Conservation (phyloP, 2,888 invertebrate genomes). For the Platycheirus rosarum region DNA sequence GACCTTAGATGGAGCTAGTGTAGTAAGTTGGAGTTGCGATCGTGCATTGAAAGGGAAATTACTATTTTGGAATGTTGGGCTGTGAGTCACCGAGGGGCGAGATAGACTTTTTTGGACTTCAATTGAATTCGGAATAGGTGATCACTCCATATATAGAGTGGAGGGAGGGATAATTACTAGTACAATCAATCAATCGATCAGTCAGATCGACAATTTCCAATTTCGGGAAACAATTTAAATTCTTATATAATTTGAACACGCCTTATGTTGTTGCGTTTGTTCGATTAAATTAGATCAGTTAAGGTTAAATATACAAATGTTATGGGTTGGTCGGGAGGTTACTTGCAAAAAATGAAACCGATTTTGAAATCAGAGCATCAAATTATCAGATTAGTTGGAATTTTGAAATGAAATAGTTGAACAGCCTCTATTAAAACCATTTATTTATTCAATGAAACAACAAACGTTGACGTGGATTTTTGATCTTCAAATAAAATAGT, state of each 20-base stretch:
- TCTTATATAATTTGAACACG: slow-evolving; percentile 25
- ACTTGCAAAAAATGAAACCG: background rate
- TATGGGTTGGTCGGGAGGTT: slow-evolving; percentile 2
- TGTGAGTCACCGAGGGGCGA: background rate
- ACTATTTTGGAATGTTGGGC: slow-evolving; percentile 1
- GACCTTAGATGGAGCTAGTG: slow-evolving; percentile 37
- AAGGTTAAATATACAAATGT: background rate
- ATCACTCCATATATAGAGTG: background rate
- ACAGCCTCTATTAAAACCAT: too few relatives aligned
- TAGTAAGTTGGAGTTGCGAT: background rate
- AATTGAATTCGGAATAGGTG: background rate
- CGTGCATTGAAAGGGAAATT: slow-evolving; percentile 38
- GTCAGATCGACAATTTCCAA: slow-evolving; percentile 38
- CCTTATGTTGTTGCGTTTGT: slow-evolving; percentile 15
- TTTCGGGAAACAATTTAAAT: slow-evolving; percentile 19
- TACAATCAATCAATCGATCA: slow-evolving; percentile 34
- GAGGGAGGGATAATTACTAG: slow-evolving; percentile 2
- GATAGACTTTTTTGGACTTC: background rate
- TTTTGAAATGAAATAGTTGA: too few relatives aligned
- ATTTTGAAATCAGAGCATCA: too few relatives aligned
- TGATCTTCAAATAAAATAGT: too few relatives aligned
- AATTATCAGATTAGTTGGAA: too few relatives aligned
- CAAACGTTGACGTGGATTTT: too few relatives aligned
- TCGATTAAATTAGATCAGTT: slow-evolving; percentile 2
- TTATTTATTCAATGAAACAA: too few relatives aligned